A percentile compares a stretch with the other conserved stretches of the same genome.
Conservation (phyloP, 2,888 invertebrate species). For the Cheilosia scutellata region DNA sequence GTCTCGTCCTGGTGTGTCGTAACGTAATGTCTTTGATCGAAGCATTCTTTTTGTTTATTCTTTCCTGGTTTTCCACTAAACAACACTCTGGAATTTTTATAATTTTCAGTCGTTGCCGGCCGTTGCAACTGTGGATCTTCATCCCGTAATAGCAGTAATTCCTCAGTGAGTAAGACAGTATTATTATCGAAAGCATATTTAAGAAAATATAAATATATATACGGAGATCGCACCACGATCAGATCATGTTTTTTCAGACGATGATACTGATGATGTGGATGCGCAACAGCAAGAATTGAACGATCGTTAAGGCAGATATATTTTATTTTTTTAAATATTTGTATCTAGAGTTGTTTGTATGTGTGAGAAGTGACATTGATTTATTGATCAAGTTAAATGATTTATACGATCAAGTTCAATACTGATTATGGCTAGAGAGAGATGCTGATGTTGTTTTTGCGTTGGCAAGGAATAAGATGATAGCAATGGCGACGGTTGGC, state of each 20-base stretch:
- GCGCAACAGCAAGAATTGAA: constrained; percentile 50
- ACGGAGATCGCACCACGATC: constrained; percentile 41
- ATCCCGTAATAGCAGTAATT: constrained; percentile 19
- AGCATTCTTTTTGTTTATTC: constrained; percentile 29
- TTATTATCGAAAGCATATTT: constrained; percentile 65
- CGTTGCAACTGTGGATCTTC: neutral
- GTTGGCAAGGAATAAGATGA: constrained; percentile 25
- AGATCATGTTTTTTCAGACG: constrained; percentile 48
- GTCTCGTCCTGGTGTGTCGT: constrained; percentile 5
- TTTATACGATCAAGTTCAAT: constrained; percentile 74
- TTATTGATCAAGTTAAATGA: constrained; percentile 74
- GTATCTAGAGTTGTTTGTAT: neutral
- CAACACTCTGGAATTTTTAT: constrained; percentile 31
- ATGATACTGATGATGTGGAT: constrained; percentile 43
- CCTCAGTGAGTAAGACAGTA: constrained; percentile 25
- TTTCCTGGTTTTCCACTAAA: constrained; percentile 38
- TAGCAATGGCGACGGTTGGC: constrained; percentile 59
- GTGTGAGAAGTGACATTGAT: constrained; percentile 63
- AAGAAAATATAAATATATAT: constrained; percentile 4
- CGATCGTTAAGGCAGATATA: constrained; percentile 55
- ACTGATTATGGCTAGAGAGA: constrained; percentile 58
- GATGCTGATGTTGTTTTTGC: constrained; percentile 18
- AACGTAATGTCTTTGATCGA: neutral
- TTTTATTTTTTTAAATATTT: neutral
- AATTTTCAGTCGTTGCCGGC: constrained; percentile 21